Percentiles rank a stretch among this genome's conserved stretches.
These are phyloP conservation scores for Dolichopus griseipennis DNA, from an alignment of 2,888 invertebrate genomes.

Conservation along the genomic window DNA sequence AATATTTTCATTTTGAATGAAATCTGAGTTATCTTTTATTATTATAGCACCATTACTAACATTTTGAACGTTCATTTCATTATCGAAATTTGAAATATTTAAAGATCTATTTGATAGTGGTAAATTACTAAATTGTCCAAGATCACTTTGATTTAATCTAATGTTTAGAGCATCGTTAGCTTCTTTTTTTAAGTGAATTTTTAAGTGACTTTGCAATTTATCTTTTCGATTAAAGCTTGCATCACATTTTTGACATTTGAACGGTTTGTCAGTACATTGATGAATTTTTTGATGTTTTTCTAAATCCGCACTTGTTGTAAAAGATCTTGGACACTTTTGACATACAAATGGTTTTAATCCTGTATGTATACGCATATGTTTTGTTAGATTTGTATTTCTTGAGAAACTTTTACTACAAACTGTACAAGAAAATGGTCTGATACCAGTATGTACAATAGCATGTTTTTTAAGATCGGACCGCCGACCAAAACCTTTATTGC, in stretches of 20 bases:
- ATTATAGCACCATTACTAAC: not conserved
- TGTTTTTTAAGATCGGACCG: constrained; percentile 64
- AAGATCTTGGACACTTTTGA: constrained; percentile 61
- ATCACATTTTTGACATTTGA: constrained; percentile 56
- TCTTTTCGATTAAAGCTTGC: constrained; percentile 59
- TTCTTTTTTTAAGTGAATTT: constrained; percentile 45
- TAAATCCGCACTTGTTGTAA: constrained; percentile 59
- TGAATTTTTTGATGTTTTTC: constrained; percentile 59
- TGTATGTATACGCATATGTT: constrained; percentile 63
- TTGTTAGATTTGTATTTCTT: constrained; percentile 66
- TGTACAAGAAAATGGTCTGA: constrained; percentile 62
- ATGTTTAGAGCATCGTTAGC: constrained; percentile 22
- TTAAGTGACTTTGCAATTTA: constrained; percentile 58
- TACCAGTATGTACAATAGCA: constrained; percentile 67
- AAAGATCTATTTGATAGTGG: not conserved
- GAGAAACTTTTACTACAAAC: constrained; percentile 68
- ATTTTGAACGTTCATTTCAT: constrained; percentile 5
- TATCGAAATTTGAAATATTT: not conserved
- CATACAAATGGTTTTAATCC: constrained; percentile 65
- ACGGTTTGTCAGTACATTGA: constrained; percentile 53
- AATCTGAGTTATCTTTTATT: not conserved
- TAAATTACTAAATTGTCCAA: not conserved
- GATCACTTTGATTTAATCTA: not conserved
- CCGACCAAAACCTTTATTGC: constrained; percentile 59
- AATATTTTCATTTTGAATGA: constrained; percentile 24